Evolutionary conservation across 2,113 vertebrate species (phyloP), one percentile per base, ranked within the genome.

Genomic region (Odontesthes bonariensis): DNA sequence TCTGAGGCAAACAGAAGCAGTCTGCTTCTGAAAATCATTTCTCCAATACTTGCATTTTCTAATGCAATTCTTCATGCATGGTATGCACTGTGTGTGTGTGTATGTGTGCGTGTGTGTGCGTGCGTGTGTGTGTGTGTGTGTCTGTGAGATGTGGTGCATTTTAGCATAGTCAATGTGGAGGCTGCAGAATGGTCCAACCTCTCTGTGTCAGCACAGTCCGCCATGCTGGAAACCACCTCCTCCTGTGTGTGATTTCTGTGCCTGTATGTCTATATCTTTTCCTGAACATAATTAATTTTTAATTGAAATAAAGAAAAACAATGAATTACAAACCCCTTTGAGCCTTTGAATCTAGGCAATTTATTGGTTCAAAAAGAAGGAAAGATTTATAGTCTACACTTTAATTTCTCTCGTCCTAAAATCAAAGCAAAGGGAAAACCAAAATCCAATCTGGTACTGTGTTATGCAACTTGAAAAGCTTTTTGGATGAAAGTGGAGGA

Each of bases 181-280:
- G 40, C 69, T 86, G 80, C 82, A 79, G 73, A 54, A 71, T 31
- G 40, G 65, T 71, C 61, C 70, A 67, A 27, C 42, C 46, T 68
- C 27, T 70, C 63, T 78, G 61, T 81, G 68, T 79, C 66, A 76
- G 73, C 78, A 62, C 67, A 70, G 61, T 85, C 77, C 79, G 74
- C 87, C 83, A 86, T 90, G 73, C 86, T 82, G 89, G 89, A 89
- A 75, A 69, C 17, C 67, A 19, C 53, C 23, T 77, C 55, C 32
- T 69, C 31, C 52, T 52, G 20, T 76, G 31, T 75, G 69, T 55
- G 11, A 47, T 66, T 23, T 69, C 9, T 86, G 22, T 49, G 23
- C 17, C 3, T 5, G 4, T 55, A 49, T 77, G 20, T 62, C 1
- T n/a, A 1, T 42, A 31, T 42, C 23, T 42, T 40, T 27, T 16